A percentile compares a stretch with the other conserved stretches of the same genome.
phyloP scores from a whole-genome alignment of 1,140 invertebrate species.

The Drosophila parvula region DNA sequence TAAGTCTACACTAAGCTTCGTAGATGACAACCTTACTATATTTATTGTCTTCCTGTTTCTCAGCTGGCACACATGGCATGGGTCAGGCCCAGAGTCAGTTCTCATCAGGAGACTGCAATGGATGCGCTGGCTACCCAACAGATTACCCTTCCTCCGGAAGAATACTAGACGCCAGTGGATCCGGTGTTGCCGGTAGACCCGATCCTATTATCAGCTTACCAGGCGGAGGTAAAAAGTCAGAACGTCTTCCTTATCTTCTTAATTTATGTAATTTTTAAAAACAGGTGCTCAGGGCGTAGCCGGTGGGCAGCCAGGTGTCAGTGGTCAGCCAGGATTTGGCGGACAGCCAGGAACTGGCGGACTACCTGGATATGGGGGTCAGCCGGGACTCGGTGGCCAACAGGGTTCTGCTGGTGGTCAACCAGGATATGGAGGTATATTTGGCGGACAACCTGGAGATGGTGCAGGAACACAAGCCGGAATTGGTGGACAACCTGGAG shows the following conservation, averaged over 20 bases:
- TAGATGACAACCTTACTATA: too few species aligned
- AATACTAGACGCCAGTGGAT: slow-evolving; percentile 22
- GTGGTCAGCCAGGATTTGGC: background rate
- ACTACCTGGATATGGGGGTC: slow-evolving; percentile 4
- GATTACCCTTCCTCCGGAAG: slow-evolving; percentile 43
- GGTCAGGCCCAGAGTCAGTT: slow-evolving; percentile 92
- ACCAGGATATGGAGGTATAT: slow-evolving; percentile 12
- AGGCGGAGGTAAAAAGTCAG: slow-evolving; percentile 33
- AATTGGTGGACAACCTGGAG: slow-evolving; percentile 19
- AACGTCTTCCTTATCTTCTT: too few species aligned
- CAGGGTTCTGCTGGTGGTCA: background rate
- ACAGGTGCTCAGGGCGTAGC: slow-evolving; percentile 23
- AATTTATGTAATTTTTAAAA: background rate
- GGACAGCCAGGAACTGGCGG: slow-evolving; percentile 3
- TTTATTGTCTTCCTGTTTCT: background rate
- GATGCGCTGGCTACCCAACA: slow-evolving; percentile 60
- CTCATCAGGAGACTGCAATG: slow-evolving; percentile 85
- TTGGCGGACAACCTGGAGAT: slow-evolving; percentile 10
- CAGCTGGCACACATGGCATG: slow-evolving; percentile 90
- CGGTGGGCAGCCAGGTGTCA: slow-evolving; percentile 31
- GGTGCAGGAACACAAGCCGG: slow-evolving; percentile 17
- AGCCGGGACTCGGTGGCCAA: background rate
- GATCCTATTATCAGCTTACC: slow-evolving; percentile 65
- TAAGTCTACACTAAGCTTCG: slow-evolving; percentile 84
- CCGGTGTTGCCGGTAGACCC: slow-evolving; percentile 37